phyloP scores from a whole-genome alignment of 2,797 vertebrate genomes.

The Streptopelia turtur region DNA sequence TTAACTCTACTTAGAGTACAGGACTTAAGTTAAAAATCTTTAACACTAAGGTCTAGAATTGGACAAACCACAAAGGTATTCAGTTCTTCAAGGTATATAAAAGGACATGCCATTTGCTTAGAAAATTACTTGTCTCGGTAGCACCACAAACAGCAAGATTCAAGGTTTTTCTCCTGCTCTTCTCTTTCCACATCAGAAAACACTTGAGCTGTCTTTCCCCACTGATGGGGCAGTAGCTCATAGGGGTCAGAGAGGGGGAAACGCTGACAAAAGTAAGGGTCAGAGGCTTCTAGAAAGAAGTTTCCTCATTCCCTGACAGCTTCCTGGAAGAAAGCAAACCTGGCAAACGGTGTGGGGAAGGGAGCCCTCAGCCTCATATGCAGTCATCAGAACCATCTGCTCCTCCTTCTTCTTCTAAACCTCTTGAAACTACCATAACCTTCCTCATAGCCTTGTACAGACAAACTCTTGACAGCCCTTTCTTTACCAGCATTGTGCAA shows the following conservation, averaged over 20 bases:
- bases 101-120: not conserved
- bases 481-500: not conserved
- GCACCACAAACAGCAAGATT: not conserved
- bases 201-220: not conserved
- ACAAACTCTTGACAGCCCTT: not conserved
- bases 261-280: not conserved
- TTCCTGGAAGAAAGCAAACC: not conserved
- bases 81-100: not conserved
- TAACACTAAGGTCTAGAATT: not conserved
- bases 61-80: not conserved
- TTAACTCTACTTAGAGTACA: not conserved
- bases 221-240: too few relatives aligned
- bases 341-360: not conserved
- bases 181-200: not conserved
- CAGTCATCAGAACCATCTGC: not conserved
- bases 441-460: not conserved
- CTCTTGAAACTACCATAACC: not conserved
- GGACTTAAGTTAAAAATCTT: not conserved
- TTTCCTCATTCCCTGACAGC: not conserved
- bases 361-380: not conserved
- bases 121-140: not conserved
- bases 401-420: not conserved
- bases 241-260: fast-evolving
- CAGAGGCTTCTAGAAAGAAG: not conserved
- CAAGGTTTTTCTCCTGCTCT: not conserved